A percentile compares a stretch with the other conserved stretches of the same genome.
Evolutionary conservation across 1,140 invertebrate species (phyloP).

Genomic region (Phortica variegata): DNA sequence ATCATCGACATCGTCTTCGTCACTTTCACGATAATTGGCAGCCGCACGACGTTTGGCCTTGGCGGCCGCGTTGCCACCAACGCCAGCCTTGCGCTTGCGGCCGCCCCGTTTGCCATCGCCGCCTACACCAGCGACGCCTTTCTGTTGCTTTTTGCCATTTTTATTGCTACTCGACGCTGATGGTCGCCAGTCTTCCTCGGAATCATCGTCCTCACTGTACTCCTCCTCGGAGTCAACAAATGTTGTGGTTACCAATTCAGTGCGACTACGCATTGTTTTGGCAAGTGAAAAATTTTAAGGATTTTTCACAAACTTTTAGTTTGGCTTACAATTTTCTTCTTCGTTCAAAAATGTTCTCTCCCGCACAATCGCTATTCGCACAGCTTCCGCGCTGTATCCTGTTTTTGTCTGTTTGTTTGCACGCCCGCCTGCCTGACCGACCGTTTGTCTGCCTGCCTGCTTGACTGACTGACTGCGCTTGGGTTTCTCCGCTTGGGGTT

Average conservation of each 20-base stretch:
- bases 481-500: too few species aligned
- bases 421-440: too few species aligned
- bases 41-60: conserved; percentile 31
- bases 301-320: too few species aligned
- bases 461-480: too few species aligned
- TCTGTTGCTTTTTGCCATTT: conserved; percentile 34
- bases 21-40: conserved; percentile 9
- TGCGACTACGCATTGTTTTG: conserved; percentile 52
- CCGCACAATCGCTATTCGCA: too few species aligned
- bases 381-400: too few species aligned
- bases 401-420: too few species aligned
- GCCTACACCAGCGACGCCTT: conserved; percentile 11
- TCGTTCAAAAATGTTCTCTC: too few species aligned
- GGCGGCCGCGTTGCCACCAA: conserved; percentile 5
- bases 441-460: too few species aligned
- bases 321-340: too few species aligned
- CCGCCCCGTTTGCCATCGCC: conserved; percentile 16
- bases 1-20: conserved; percentile 4
- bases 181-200: conserved; percentile 54
- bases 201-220: conserved; percentile 51
- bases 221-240: conserved; percentile 54
- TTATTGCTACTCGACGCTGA: too few species aligned
- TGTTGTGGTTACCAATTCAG: conserved; percentile 53
- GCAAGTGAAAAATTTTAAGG: neutral
- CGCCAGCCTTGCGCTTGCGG: conserved; percentile 32